A percentile compares a stretch with the other conserved stretches of the same genome.
Conservation (phyloP, 1,140 invertebrate species). For the Scaptomyza pallida region DNA sequence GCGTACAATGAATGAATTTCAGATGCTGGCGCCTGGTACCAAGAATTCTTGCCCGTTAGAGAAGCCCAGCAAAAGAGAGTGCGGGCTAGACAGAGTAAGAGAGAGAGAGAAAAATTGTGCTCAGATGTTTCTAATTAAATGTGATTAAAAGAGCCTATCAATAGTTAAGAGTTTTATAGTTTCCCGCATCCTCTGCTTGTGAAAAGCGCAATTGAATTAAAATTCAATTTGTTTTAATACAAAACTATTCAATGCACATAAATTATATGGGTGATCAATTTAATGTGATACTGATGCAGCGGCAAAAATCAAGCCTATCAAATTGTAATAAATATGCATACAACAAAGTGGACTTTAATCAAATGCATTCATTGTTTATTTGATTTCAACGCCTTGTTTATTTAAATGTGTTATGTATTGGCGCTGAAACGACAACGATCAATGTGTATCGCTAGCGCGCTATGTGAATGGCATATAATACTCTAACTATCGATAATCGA, state of each 20-base stretch:
- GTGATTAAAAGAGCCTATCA: conserved; percentile 51
- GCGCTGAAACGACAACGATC: neutral
- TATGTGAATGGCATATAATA: neutral
- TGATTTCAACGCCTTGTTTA: neutral
- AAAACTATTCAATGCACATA: conserved; percentile 68
- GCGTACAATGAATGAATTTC: conserved; percentile 50
- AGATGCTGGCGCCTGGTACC: conserved; percentile 47
- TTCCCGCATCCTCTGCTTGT: conserved; percentile 53
- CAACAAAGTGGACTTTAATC: neutral
- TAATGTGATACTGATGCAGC: conserved; percentile 21
- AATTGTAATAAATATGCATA: conserved; percentile 40
- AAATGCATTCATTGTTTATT: neutral
- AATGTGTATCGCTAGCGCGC: neutral
- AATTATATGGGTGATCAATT: conserved; percentile 37
- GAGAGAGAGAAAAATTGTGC: conserved; percentile 5
- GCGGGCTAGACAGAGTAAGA: neutral
- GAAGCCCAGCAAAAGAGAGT: neutral
- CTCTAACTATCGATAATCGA: neutral
- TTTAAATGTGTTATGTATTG: neutral
- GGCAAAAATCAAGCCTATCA: conserved; percentile 58
- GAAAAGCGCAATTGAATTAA: conserved; percentile 57
- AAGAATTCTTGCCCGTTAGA: conserved; percentile 31
- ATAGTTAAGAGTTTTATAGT: conserved; percentile 18
- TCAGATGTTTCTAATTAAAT: conserved; percentile 69
- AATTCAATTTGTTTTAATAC: conserved; percentile 78